Evolutionary conservation across 1,140 invertebrate species (phyloP).

Genomic region (Bombus sibiricus): DNA sequence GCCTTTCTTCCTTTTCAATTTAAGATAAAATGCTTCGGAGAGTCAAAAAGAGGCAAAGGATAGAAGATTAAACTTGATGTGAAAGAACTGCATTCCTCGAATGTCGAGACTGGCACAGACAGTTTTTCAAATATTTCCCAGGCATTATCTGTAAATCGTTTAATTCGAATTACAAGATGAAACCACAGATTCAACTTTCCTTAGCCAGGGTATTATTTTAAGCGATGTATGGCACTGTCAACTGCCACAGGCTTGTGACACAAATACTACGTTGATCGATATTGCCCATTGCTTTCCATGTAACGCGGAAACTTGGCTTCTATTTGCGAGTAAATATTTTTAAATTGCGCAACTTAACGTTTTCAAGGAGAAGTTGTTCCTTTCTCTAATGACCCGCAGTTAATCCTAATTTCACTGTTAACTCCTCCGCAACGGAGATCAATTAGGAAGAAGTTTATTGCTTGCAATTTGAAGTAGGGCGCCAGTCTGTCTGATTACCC

Average conservation of each 20-base stretch:
- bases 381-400: slow-evolving; percentile 28
- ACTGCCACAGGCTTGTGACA: slow-evolving; percentile 35
- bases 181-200: not conserved
- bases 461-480: slow-evolving; percentile 36
- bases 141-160: not conserved
- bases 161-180: not conserved
- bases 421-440: slow-evolving; percentile 28
- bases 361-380: not conserved
- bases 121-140: not conserved
- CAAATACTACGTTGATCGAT: slow-evolving; percentile 47
- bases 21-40: not conserved
- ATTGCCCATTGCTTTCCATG: slow-evolving; percentile 31
- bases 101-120: not conserved
- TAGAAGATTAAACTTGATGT: not conserved
- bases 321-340: slow-evolving; percentile 24
- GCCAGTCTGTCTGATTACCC: slow-evolving; percentile 23
- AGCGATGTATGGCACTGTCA: not conserved
- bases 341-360: not conserved
- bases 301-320: not conserved
- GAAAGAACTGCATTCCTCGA: not conserved
- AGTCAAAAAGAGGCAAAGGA: not conserved
- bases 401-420: slow-evolving; percentile 54
- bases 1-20: not conserved
- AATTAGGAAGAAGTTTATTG: not conserved
- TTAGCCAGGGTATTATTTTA: not conserved